Evolutionary conservation across 2,113 vertebrate genomes (phyloP), one percentile per base, ranked within the genome.

Genomic region (Xiphias gladius): DNA sequence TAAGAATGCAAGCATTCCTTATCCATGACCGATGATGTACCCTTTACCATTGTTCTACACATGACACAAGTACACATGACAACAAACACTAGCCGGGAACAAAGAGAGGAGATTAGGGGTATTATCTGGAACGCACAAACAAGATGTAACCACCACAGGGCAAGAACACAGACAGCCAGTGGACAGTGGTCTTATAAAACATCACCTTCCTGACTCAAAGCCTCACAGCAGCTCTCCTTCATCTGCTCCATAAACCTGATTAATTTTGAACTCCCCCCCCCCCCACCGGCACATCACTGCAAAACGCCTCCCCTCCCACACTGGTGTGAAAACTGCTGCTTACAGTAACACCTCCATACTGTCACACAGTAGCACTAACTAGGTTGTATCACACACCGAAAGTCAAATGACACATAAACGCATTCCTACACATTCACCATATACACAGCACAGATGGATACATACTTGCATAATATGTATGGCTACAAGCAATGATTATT

Each of bases 231-330:
- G 39, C 43, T 68, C 65, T 83, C 61, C 58, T 85, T 80, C 68
- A 84, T 73, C 32, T 75, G 22, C 22, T 65, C 65, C 26, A 67
- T 75, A 68, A 76, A 83, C 55, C 12, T 66, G 76, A 88, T 88
- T 90, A 83, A 86, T 77, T 58, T 52, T 64, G 46, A 48, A 35
- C 46, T 73, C 58, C 59, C 62, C 71, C 70, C 66, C 83, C 39
- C n/a, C 24, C 30, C 52, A 57, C 66, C 62, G 43, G 35, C 6
- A 79, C 20, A 22, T 76, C 79, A 54, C 50, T 35, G 54, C 39
- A 66, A 54, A 76, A 41, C 24, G 0, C 24, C 52, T 35, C 76
- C 37, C 50, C 26, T 71, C 65, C 58, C 62, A 83, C 77, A 71
- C 24, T 41, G 46, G 70, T 43, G 41, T 24, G 41, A 24, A 52